Evolutionary conservation across 2,888 invertebrate species (phyloP), one percentile per base, ranked within the genome.

Genomic region (Listrodromus nycthemerus): DNA sequence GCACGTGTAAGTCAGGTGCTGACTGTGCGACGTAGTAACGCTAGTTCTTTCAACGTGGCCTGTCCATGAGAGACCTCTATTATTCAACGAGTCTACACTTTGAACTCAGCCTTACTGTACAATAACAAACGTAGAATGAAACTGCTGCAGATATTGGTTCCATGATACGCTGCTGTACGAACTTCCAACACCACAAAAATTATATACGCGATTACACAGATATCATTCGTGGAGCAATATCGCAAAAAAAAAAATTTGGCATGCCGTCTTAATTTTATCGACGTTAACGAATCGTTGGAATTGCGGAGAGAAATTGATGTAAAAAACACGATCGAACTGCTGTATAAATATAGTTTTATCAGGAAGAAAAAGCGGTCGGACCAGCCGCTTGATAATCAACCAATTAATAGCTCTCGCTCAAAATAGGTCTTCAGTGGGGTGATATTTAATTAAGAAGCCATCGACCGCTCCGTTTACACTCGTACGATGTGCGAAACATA

Each of bases 11-110:
- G 45, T 21, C 55, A 30, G 69, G 50, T 65, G 70, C 55, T 70
- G 50, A 16, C 52, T 55, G 69, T 86, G 86, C 89, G 88, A 83
- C 80, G 85, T 81, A 70, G 63, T 27, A 52, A 45, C 33, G 27
- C 37, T 67, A 30, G 48, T 76, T 48, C 61, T 61, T 89, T 89
- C 87, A 88, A 91, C 89, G 89, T 90, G 89, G 89, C 91, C 89
- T 87, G 82, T 80, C 87, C 84, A 86, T 75, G 63, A 78, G 52
- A 37, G 55, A 58, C 76, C 76, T 90, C 74, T 83, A 91, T 91
- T 90, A 91, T 91, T 91, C 86, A 90, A 66, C 66, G 88, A 63
- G 65, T 61, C 76, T 89, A 90, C 87, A 84, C 86, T 78, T 82
- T 65, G 74, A 80, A 83, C 86, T 69, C 80, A 83, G 83, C 83